Base-by-base conservation (phyloP, 2,113 vertebrate species). In the Chitala chitala region DNA sequence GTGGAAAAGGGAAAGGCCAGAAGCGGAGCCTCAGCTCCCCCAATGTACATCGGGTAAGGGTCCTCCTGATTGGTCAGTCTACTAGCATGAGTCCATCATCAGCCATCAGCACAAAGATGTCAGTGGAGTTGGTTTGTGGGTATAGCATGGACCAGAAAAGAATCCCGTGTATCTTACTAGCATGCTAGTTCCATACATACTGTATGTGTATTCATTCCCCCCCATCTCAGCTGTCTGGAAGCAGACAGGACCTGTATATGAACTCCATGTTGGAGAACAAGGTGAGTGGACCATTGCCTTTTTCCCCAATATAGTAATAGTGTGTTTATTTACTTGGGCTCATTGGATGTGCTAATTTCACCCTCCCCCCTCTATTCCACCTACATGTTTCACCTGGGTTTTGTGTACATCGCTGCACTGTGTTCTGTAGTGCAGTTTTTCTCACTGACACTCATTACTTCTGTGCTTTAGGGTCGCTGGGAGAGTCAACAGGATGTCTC, bases 401-500 rank as follows among this genome's bases (percentile, higher is more conserved):
- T 33, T 36, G 58, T 29, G 10, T 38, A 15, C 29, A 5, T 59
- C 17, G 4, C 26, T 15, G 1, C 12, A 24, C 56, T 33, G 5
- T 63, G 33, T 36, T 9, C n/a, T 63, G 59, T n/a, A 17, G 24
- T 44, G n/a, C 64, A 24, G 8, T 73, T n/a, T 31, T 4, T 69
- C 48, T 53, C 26, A 22, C 15, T 55, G 20, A 5, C 33, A 61
- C 8, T 29, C 58, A 1, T 61, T 17, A 42, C 5, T 38, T 55
- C 42, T 17, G 71, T 70, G 1, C 50, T 40, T 1, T 74, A 98
- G 97, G 92, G 89, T 63, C 96, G 93, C 40, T 98, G 96, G 96
- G 96, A 99, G 79, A 98, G 95, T 83, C 96, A 99, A 58, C 96
- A 98, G 82, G 96, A 99, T 71, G 89, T 99, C 74, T 98, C 94